phyloP scores from a whole-genome alignment of 2,113 vertebrate species.

The Hepsetus odoe region DNA sequence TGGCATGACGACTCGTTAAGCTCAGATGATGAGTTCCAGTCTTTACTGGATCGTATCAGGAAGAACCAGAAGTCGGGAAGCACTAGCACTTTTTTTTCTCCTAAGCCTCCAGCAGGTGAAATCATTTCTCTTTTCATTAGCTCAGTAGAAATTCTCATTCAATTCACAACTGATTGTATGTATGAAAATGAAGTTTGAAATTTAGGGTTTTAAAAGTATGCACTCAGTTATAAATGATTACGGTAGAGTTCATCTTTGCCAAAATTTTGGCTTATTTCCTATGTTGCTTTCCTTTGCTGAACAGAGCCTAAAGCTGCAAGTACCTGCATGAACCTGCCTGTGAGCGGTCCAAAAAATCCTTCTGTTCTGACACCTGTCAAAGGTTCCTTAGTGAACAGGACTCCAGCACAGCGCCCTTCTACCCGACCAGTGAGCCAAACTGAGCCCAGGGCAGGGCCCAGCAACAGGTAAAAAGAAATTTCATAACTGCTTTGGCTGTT shows the following conservation, averaged over 20 bases:
- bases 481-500: not conserved
- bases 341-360: conserved; percentile 14
- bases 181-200: not conserved
- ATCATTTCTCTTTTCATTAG: not conserved
- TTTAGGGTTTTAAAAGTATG: not conserved
- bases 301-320: conserved; percentile 57
- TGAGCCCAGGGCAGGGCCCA: conserved; percentile 62
- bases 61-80: conserved; percentile 59
- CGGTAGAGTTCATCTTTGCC: not conserved
- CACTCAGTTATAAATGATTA: not conserved
- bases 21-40: conserved; percentile 82
- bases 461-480: conserved; percentile 65
- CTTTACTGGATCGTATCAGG: conserved; percentile 79
- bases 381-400: conserved; percentile 45
- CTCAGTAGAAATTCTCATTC: not conserved
- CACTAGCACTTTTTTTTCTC: conserved; percentile 16
- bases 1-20: conserved; percentile 63
- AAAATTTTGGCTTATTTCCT: not conserved
- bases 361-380: conserved; percentile 10
- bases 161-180: no score
- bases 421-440: conserved; percentile 68
- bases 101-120: conserved; percentile 35
- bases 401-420: conserved; percentile 56
- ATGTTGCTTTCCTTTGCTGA: not conserved
- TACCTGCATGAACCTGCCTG: conserved; percentile 49